Conservation (phyloP, 2,113 vertebrate species). For the Lucifuga dentata region DNA sequence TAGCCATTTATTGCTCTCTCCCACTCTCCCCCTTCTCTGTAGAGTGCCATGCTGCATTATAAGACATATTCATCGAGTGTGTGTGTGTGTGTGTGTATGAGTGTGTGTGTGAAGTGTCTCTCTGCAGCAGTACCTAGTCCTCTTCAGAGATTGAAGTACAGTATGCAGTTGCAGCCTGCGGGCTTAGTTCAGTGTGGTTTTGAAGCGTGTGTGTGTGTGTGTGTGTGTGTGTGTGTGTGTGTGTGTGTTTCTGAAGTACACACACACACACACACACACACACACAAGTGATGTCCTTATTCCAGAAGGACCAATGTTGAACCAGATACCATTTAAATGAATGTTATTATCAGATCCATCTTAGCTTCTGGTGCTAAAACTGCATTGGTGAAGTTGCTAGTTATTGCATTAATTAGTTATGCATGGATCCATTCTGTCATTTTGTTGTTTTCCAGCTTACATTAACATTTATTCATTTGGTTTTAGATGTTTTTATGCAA, state of each 20-base stretch:
- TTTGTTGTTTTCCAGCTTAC: too few relatives aligned
- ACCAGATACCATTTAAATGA: not conserved
- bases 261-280: not conserved
- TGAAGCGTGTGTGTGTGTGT: too few relatives aligned
- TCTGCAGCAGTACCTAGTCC: slow-evolving; percentile 36
- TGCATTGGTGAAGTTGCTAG: too few relatives aligned
- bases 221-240: too few relatives aligned
- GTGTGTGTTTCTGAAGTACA: too few relatives aligned
- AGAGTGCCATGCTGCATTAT: slow-evolving; percentile 47
- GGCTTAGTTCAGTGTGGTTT: slow-evolving; percentile 15
- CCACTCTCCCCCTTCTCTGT: not conserved
- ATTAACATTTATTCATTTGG: too few relatives aligned
- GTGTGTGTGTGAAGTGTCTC: slow-evolving; percentile 47
- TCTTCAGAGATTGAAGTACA: slow-evolving; percentile 50
- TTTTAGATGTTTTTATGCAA: too few relatives aligned
- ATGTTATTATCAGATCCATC: not conserved
- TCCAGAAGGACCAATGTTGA: not conserved
- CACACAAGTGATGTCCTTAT: not conserved
- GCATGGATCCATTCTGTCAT: too few relatives aligned
- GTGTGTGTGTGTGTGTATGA: slow-evolving; percentile 27
- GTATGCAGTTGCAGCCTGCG: slow-evolving; percentile 44
- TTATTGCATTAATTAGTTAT: too few relatives aligned
- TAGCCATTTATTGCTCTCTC: slow-evolving; percentile 11
- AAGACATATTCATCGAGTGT: slow-evolving; percentile 54
- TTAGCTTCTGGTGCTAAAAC: not conserved